Base-by-base conservation (phyloP, 2,113 vertebrate genomes). In the Pangasianodon gigas region DNA sequence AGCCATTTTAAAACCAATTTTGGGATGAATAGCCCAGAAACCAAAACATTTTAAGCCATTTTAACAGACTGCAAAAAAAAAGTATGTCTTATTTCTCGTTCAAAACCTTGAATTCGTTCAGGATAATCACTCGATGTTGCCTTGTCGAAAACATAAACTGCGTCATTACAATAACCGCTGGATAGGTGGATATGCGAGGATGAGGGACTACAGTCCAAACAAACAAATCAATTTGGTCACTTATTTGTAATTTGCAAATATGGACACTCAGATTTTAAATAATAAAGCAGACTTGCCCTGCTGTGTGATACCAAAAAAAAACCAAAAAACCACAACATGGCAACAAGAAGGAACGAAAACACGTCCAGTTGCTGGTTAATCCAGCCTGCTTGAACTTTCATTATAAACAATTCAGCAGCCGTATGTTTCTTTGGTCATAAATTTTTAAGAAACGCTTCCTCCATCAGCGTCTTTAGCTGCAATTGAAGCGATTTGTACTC, bases 401-500 rank as follows among this genome's bases (percentile, higher is more conserved):
- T 24, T 46, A 8, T 24, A 46, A 74, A 74, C 69, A 21, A 46
- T 77, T 77, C 46, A 29, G 44, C 77, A 77, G 80, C 56, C 46
- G 71, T 84, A 82, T 54, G 56, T 82, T 60, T 52, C 29, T 84
- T 62, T 71, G 8, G 44, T 19, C 3, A 94, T 88, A 89, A 91
- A 93, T 94, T 90, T 93, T 92, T 93, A 92, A 94, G 93, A 56
- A 92, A 93, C 82, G 90, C 91, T 92, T 91, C 90, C 90, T 89
- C 94, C 94, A 94, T 13, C 93, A 92, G 87, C 85, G 90, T 93
- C 93, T 92, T 86, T 79, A 93, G 90, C 92, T 93, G 93, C 94
- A 94, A 94, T 95, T 95, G 95, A 93, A 89, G 90, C 93, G 88
- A 94, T 95, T 94, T 93, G 95, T 95, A 94, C 93, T 93, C 67